phyloP scores from a whole-genome alignment of 2,797 vertebrate genomes.

The Sebastes goodei region DNA sequence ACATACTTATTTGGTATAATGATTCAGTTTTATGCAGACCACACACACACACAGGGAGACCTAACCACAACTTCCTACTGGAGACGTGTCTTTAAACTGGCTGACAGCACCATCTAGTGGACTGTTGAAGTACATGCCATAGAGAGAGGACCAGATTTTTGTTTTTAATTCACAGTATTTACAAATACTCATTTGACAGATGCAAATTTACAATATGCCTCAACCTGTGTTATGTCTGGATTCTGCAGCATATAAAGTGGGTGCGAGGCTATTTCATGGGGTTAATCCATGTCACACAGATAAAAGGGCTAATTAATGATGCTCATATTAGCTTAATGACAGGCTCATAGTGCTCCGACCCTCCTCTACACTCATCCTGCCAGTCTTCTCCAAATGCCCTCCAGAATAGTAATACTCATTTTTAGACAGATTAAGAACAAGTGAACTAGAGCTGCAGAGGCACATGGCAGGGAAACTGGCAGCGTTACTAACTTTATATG shows the following conservation, averaged over 20 bases:
- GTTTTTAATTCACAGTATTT: not conserved
- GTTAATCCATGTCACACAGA: not conserved
- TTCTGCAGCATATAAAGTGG: not conserved
- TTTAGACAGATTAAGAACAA: not conserved
- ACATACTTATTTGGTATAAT: not conserved
- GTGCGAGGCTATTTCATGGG: not conserved
- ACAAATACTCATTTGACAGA: not conserved
- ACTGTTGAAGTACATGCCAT: not conserved
- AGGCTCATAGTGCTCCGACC: not conserved
- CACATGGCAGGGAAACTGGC: not conserved
- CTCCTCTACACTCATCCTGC: not conserved
- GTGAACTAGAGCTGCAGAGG: not conserved
- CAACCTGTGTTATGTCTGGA: not conserved
- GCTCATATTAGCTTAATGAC: not conserved
- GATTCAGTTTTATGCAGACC: not conserved
- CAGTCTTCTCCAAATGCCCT: not conserved
- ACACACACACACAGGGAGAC: no score
- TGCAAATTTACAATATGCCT: not conserved
- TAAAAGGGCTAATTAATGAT: not conserved
- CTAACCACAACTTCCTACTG: not conserved
- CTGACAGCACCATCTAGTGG: conserved; percentile 60
- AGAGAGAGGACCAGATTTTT: no score
- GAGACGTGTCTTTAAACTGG: not conserved
- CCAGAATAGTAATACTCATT: not conserved
- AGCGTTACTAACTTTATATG: not conserved